Evolutionary conservation across 2,113 vertebrate genomes (phyloP).

Genomic region (Hemiscyllium ocellatum): DNA sequence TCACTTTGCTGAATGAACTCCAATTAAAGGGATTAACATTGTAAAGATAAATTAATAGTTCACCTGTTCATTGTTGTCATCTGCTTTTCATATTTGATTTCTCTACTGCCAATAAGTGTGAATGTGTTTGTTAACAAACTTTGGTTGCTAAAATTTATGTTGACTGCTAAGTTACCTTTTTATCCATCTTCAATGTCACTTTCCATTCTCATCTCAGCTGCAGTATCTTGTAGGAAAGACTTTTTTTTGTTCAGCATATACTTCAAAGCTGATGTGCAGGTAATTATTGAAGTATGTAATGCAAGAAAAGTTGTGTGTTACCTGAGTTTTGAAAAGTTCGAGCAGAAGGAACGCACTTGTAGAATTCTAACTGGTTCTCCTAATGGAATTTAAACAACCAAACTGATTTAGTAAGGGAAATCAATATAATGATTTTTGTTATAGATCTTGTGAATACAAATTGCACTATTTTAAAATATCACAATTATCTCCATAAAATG

Average conservation of each 20-base stretch:
- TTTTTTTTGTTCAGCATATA: not conserved
- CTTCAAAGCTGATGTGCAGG: not conserved
- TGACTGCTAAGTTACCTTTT: conserved; percentile 11
- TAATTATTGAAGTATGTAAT: not conserved
- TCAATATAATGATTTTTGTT: not conserved
- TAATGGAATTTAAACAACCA: not conserved
- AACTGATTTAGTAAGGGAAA: not conserved
- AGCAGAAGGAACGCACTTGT: not conserved
- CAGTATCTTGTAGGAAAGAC: conserved; percentile 2
- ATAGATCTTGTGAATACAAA: not conserved
- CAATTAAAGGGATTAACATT: not conserved
- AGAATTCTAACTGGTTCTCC: not conserved
- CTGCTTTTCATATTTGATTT: conserved; percentile 14
- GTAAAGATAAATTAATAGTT: not conserved
- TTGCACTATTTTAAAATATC: not conserved
- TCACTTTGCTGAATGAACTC: not conserved
- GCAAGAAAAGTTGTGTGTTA: not conserved
- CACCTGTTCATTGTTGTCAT: not conserved
- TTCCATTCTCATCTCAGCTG: not conserved
- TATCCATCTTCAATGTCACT: not conserved
- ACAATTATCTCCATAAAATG: not conserved
- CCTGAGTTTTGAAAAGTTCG: not conserved
- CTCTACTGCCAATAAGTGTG: not conserved
- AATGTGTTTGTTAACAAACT: not conserved
- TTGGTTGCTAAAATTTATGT: not conserved